These are phyloP conservation scores for Chaetoderma sp. DNA, from an alignment of 2,888 invertebrate genomes.

Conservation along the genomic window DNA sequence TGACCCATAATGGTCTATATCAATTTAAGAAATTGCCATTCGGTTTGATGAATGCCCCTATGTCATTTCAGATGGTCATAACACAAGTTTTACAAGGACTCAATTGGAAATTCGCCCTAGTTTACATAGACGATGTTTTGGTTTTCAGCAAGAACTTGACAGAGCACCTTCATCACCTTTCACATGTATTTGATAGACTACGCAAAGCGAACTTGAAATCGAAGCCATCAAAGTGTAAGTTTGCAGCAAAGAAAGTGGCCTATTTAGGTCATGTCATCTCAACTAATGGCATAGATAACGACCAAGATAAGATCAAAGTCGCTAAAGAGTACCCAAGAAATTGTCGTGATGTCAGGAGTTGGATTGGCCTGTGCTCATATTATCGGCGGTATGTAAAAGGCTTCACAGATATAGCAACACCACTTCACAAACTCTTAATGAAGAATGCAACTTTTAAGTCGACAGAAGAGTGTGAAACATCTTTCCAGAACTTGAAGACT, in stretches of 20 bases:
- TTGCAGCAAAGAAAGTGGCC: neutral
- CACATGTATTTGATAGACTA: neutral
- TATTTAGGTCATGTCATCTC: slow-evolving; percentile 8
- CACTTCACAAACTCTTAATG: neutral
- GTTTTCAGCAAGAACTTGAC: neutral
- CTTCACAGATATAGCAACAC: slow-evolving; percentile 26
- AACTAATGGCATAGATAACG: neutral
- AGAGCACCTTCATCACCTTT: slow-evolving; percentile 1
- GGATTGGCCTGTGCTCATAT: slow-evolving; percentile 42
- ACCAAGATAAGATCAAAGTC: neutral
- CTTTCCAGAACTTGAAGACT: slow-evolving; percentile 55
- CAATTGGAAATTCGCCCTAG: slow-evolving; percentile 15
- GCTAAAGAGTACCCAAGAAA: neutral
- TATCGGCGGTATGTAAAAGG: slow-evolving; percentile 62
- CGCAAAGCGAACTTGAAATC: neutral
- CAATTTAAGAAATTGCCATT: neutral
- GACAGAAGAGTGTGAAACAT: too few relatives aligned
- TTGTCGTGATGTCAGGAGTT: neutral
- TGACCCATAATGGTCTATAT: neutral
- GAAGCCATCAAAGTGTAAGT: slow-evolving; percentile 7
- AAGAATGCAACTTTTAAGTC: neutral
- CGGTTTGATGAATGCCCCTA: slow-evolving; percentile 1
- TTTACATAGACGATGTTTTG: slow-evolving; percentile 20
- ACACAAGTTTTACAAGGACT: slow-evolving; percentile 3
- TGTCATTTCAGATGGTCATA: slow-evolving; percentile 1